Percentiles rank a stretch among this genome's conserved stretches.
phyloP scores from a whole-genome alignment of 2,113 vertebrate species.

The Neopipo cinnamomea region DNA sequence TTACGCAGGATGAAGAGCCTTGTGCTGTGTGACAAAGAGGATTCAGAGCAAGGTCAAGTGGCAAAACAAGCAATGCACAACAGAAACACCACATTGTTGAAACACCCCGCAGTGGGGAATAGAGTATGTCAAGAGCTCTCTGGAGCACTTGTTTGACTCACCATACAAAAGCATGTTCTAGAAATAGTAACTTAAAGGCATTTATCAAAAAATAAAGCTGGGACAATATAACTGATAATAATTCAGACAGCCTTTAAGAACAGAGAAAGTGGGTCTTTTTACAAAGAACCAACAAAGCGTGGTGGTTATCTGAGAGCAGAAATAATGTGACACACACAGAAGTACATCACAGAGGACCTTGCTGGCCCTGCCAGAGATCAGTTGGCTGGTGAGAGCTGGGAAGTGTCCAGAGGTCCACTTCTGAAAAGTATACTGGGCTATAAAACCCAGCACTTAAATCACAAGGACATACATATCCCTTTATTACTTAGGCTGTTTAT shows the following conservation, averaged over 20 bases:
- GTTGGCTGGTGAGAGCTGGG: background rate
- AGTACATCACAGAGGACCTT: background rate
- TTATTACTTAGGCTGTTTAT: background rate
- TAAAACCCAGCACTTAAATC: background rate
- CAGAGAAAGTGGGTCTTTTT: background rate
- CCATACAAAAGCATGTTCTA: background rate
- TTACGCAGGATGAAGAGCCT: background rate
- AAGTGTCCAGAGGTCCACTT: background rate
- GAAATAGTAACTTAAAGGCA: background rate
- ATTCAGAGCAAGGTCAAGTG: background rate
- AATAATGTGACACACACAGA: rapidly evolving
- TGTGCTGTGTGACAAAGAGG: background rate
- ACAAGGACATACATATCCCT: background rate
- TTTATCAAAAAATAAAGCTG: background rate
- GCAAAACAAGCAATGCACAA: background rate
- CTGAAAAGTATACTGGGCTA: background rate
- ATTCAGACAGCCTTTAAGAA: background rate
- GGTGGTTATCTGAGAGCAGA: background rate
- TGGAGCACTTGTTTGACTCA: background rate
- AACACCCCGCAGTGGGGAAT: background rate
- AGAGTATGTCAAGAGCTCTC: background rate
- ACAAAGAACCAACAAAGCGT: background rate
- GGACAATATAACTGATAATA: background rate
- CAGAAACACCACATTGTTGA: background rate
- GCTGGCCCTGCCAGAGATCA: background rate